phyloP scores from a whole-genome alignment of 2,113 vertebrate species.

The Peromyscus leucopus region DNA sequence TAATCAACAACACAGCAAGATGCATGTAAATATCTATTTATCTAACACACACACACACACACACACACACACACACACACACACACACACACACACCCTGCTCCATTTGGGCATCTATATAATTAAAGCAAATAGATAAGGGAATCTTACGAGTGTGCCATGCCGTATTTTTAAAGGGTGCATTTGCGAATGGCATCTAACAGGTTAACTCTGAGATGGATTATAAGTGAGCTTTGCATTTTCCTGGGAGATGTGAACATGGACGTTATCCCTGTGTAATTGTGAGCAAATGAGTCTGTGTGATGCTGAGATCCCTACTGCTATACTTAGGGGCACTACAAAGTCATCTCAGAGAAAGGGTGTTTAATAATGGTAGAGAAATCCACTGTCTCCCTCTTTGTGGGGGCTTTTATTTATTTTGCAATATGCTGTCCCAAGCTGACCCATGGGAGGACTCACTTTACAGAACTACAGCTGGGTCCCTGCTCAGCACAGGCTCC shows the following conservation, averaged over 20 bases:
- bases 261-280: not conserved
- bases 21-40: not conserved
- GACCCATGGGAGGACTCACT: slow-evolving; percentile 17
- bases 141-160: not conserved
- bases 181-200: not conserved
- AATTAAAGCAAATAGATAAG: slow-evolving; percentile 29
- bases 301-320: not conserved
- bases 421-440: not conserved
- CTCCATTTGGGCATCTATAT: not conserved
- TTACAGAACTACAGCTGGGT: slow-evolving; percentile 29
- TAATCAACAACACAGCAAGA: too few relatives aligned
- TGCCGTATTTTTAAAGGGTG: not conserved
- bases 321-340: not conserved
- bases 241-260: not conserved
- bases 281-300: slow-evolving; percentile 21
- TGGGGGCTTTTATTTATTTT: slow-evolving; percentile 42
- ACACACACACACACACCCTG: not conserved
- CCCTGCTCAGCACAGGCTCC: not conserved
- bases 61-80: not conserved
- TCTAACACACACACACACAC: not conserved
- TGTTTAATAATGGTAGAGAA: slow-evolving; percentile 59
- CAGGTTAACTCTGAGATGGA: not conserved
- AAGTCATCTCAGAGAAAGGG: slow-evolving; percentile 51
- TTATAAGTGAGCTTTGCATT: slow-evolving; percentile 9
- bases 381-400: not conserved